Evolutionary conservation across 2,888 invertebrate genomes (phyloP).

Genomic region (Macropis europaea): DNA sequence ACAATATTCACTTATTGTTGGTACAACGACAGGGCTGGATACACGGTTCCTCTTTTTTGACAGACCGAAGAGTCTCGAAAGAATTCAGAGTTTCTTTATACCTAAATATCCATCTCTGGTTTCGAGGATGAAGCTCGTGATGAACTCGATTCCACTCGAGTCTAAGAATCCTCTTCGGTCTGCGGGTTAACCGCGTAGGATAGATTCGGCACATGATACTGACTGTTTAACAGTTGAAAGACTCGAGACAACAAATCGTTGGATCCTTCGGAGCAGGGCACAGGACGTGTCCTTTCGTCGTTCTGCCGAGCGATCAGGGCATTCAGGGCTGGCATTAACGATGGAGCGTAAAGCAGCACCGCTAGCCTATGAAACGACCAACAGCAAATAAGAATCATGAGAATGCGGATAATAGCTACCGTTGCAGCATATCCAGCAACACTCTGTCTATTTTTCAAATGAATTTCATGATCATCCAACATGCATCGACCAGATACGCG

Average conservation of each 20-base stretch:
- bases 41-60: too few species aligned
- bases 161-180: background rate
- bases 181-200: background rate
- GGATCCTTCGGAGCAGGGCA: conserved; percentile 36
- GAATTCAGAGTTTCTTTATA: too few species aligned
- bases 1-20: too few species aligned
- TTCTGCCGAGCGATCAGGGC: conserved; percentile 44
- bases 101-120: too few species aligned
- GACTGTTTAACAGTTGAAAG: conserved; percentile 35
- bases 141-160: background rate
- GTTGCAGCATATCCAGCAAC: too few species aligned
- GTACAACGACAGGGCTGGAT: too few species aligned
- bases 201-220: conserved; percentile 42
- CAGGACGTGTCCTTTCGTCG: conserved; percentile 26
- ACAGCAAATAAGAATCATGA: background rate
- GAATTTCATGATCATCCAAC: too few species aligned
- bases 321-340: conserved; percentile 50
- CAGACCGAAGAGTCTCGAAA: too few species aligned
- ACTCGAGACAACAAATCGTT: conserved; percentile 48
- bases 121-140: background rate
- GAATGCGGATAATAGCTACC: too few species aligned
- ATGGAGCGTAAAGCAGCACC: conserved; percentile 48
- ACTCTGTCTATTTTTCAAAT: too few species aligned
- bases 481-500: too few species aligned
- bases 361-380: conserved; percentile 32